Conservation (phyloP, 2,113 vertebrate genomes). For the Ornithorhynchus anatinus region DNA sequence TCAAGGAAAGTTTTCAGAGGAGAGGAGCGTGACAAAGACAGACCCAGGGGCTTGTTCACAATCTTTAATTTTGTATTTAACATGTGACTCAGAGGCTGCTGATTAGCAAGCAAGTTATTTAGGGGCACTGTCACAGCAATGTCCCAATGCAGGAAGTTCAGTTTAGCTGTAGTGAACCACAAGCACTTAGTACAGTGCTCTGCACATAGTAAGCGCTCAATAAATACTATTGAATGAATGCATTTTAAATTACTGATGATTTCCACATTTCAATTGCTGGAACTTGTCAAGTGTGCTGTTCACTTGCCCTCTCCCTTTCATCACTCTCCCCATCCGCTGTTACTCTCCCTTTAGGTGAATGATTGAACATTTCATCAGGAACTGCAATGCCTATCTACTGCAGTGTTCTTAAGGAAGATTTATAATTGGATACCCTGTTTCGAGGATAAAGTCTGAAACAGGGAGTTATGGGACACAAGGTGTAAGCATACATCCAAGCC, state of each 20-base stretch:
- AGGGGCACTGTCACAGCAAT: neutral
- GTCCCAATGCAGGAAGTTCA: neutral
- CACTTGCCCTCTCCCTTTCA: neutral
- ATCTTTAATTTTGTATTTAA: neutral
- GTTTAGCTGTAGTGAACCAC: neutral
- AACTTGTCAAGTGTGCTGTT: no score
- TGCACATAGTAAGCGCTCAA: no score
- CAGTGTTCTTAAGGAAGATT: neutral
- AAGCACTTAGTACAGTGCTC: no score
- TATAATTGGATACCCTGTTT: neutral
- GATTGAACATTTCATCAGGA: slow-evolving; percentile 5
- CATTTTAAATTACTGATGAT: no score
- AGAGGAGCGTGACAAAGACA: no score
- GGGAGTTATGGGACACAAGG: neutral
- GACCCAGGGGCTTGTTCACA: no score
- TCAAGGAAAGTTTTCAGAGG: no score
- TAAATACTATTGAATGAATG: no score
- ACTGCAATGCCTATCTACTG: neutral
- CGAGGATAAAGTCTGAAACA: no score
- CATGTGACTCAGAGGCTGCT: neutral
- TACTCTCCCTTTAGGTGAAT: slow-evolving; percentile 13
- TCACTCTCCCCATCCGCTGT: neutral
- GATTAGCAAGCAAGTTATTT: neutral
- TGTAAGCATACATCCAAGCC: neutral
- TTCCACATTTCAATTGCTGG: no score